A percentile compares a stretch with the other conserved stretches of the same genome.
Conservation (phyloP, 2,113 vertebrate genomes). For the Physeter macrocephalus region DNA sequence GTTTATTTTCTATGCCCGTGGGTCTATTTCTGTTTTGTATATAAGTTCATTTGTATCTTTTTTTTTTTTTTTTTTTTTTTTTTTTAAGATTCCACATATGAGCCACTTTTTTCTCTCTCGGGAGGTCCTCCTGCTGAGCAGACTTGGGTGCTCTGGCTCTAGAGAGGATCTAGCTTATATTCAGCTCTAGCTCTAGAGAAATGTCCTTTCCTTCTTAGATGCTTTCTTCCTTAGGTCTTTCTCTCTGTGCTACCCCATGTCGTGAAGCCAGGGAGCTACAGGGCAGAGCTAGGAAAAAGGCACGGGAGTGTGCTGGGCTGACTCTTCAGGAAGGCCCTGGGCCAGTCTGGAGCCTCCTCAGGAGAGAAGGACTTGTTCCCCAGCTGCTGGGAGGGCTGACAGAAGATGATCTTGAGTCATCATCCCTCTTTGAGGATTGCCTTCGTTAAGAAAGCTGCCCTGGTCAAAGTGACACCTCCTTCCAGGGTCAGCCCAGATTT, state of each 20-base stretch:
- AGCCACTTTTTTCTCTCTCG: neutral
- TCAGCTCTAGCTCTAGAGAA: neutral
- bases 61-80: too few relatives aligned
- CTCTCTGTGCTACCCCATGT: neutral
- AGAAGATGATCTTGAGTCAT: neutral
- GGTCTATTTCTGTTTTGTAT: too few relatives aligned
- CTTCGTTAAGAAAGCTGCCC: neutral
- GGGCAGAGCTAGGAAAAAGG: neutral
- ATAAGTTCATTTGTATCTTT: too few relatives aligned
- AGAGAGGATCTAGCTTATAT: neutral
- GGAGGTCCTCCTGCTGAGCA: neutral
- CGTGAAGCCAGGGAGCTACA: neutral
- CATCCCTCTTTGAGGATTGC: neutral
- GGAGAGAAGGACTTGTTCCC: neutral
- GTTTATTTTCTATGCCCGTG: too few relatives aligned
- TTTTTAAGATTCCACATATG: too few relatives aligned
- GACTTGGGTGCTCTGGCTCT: neutral
- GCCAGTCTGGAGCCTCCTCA: neutral
- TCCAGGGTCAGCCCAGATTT: neutral
- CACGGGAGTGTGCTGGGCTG: neutral
- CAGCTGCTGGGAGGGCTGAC: neutral
- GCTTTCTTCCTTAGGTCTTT: neutral
- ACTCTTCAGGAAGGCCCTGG: neutral
- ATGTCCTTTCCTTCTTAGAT: neutral
- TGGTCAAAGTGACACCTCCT: neutral